These are phyloP conservation scores for Gopherus evgoodei DNA, from an alignment of 2,113 vertebrate species.

Conservation along the genomic window DNA sequence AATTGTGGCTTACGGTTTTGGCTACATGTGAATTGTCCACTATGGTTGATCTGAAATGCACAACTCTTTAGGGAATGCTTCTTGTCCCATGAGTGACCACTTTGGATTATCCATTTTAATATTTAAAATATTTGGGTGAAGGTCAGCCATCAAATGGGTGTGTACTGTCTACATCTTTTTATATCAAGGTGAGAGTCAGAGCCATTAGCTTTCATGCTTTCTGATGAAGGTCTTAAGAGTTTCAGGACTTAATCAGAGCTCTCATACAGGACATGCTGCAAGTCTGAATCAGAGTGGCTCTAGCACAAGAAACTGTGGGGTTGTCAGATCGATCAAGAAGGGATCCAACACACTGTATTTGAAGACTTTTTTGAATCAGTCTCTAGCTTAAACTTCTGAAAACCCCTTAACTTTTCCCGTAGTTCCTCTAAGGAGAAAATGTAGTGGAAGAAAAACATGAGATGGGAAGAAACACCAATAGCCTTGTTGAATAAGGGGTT, in stretches of 20 bases:
- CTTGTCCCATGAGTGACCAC: rapidly evolving
- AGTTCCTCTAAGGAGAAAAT: neutral
- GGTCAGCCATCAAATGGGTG: rapidly evolving
- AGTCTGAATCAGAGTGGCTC: neutral
- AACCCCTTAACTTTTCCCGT: neutral
- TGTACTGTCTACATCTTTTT: neutral
- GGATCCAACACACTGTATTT: neutral
- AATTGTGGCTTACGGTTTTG: neutral
- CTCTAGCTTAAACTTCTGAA: neutral
- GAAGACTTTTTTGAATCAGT: neutral
- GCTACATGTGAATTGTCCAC: neutral
- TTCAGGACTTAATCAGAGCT: neutral
- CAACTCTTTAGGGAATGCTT: neutral
- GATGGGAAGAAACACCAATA: neutral
- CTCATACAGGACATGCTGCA: neutral
- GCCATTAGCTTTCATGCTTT: rapidly evolving
- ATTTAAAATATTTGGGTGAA: neutral
- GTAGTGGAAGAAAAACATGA: neutral
- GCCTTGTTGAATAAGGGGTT: neutral
- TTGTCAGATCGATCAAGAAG: neutral
- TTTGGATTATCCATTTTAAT: neutral
- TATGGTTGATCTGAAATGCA: neutral
- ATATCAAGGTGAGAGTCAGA: neutral
- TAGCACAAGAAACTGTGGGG: rapidly evolving
- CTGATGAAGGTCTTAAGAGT: rapidly evolving